These are phyloP conservation scores for Typhlichthys subterraneus DNA, from an alignment of 2,797 vertebrate genomes.

Conservation along the genomic window DNA sequence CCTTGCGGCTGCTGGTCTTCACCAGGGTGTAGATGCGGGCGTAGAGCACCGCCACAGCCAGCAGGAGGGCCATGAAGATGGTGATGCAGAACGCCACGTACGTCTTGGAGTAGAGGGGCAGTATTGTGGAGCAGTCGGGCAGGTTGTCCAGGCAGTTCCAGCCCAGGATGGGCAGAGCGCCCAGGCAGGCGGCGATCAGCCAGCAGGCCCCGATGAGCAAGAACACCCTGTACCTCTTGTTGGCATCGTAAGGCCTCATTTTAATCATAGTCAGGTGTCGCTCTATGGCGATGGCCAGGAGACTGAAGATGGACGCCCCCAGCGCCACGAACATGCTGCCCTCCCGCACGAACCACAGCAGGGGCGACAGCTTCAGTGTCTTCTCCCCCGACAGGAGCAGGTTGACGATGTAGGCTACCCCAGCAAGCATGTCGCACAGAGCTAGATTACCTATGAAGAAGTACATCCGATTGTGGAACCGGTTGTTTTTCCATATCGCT, in stretches of 20 bases:
- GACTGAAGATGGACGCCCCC: constrained; percentile 90
- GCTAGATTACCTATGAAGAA: constrained; percentile 97
- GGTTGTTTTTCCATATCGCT: constrained; percentile 94
- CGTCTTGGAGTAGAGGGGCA: constrained; percentile 92
- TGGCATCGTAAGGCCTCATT: constrained; percentile 94
- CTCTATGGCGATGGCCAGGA: constrained; percentile 94
- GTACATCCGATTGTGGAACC: constrained; percentile 97
- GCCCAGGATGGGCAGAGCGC: constrained; percentile 90
- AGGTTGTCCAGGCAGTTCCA: constrained; percentile 93
- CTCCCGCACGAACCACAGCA: constrained; percentile 90
- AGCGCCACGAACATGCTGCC: constrained; percentile 96
- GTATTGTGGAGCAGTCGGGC: constrained; percentile 88
- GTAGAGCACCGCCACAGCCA: constrained; percentile 89
- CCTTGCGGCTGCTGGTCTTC: constrained; percentile 90
- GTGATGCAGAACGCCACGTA: constrained; percentile 93
- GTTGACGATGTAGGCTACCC: constrained; percentile 88
- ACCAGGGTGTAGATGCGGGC: constrained; percentile 92
- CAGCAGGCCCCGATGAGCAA: constrained; percentile 94
- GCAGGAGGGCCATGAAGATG: constrained; percentile 86
- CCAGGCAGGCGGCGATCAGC: constrained; percentile 87
- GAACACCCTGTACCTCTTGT: constrained; percentile 93
- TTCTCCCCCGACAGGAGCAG: constrained; percentile 89
- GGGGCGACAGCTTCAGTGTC: constrained; percentile 85
- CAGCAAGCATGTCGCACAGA: constrained; percentile 91
- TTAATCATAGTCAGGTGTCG: constrained; percentile 97